These are phyloP conservation scores for Sphaerophoria rueppellii DNA, from an alignment of 2,888 invertebrate genomes.

Conservation along the genomic window DNA sequence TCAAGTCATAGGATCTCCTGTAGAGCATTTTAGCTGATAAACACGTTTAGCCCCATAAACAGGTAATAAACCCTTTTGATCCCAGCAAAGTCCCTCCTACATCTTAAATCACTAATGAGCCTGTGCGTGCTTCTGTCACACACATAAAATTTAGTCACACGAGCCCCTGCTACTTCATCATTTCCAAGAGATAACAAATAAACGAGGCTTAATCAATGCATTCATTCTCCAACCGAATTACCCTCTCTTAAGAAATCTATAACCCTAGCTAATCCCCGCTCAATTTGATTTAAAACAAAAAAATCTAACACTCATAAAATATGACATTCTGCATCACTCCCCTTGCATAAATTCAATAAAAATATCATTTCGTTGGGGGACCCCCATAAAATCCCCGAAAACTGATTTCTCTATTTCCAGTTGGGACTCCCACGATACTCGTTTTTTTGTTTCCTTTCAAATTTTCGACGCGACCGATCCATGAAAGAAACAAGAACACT, in stretches of 20 bases:
- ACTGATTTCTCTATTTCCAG: conserved; percentile 60
- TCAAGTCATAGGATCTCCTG: background rate
- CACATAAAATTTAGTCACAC: conserved; percentile 16
- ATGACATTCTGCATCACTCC: conserved; percentile 44
- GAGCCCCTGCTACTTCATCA: background rate
- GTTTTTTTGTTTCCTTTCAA: background rate
- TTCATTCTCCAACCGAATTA: conserved; percentile 15
- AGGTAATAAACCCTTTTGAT: background rate
- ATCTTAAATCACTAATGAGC: background rate
- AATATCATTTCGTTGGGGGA: conserved; percentile 4
- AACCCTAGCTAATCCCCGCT: conserved; percentile 23
- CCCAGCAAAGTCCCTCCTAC: background rate
- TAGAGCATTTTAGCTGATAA: background rate
- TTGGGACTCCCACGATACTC: conserved; percentile 61
- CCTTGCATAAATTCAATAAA: conserved; percentile 21
- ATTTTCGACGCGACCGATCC: conserved; percentile 1
- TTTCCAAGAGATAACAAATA: conserved; percentile 3
- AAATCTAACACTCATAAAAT: conserved; percentile 35
- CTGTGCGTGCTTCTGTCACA: conserved; percentile 22
- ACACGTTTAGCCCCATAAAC: background rate
- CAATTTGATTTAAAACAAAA: background rate
- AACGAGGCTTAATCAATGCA: conserved; percentile 24
- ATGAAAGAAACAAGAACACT: conserved; percentile 11
- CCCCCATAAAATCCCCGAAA: conserved; percentile 30
- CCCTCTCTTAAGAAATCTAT: background rate